These are phyloP conservation scores for Antheraea mylitta DNA, from an alignment of 1,140 invertebrate species.

Conservation along the genomic window DNA sequence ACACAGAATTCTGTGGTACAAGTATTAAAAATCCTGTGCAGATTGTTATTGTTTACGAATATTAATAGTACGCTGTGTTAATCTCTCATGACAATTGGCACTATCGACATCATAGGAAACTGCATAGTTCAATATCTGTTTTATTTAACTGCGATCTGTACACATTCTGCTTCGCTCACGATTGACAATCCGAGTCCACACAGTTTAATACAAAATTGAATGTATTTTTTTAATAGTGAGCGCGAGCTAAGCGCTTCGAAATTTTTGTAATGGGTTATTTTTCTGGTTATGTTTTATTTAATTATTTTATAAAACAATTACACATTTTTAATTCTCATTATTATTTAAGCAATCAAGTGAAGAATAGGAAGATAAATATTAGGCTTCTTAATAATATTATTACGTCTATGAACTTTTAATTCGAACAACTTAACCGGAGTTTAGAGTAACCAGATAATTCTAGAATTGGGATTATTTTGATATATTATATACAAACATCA, in stretches of 20 bases:
- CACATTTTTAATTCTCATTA: no score
- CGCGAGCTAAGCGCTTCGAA: background rate
- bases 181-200: slow-evolving; percentile 31
- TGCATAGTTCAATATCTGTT: slow-evolving; percentile 25
- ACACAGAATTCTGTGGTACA: background rate
- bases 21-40: background rate
- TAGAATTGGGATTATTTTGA: no score
- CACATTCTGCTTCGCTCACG: slow-evolving; percentile 20
- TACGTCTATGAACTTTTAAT: no score
- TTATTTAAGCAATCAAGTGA: no score
- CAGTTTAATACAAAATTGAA: slow-evolving; percentile 10
- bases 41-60: background rate
- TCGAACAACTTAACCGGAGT: no score
- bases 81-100: slow-evolving; percentile 39
- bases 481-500: no score
- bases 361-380: no score
- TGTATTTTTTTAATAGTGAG: background rate
- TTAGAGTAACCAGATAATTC: no score
- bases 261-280: background rate
- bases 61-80: slow-evolving; percentile 39
- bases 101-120: slow-evolving; percentile 6
- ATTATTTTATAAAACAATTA: no score
- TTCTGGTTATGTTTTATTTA: background rate
- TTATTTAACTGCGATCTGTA: slow-evolving; percentile 31
- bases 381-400: no score